Evolutionary conservation across 2,797 vertebrate genomes (phyloP).

Genomic region (Harpagifer antarcticus): DNA sequence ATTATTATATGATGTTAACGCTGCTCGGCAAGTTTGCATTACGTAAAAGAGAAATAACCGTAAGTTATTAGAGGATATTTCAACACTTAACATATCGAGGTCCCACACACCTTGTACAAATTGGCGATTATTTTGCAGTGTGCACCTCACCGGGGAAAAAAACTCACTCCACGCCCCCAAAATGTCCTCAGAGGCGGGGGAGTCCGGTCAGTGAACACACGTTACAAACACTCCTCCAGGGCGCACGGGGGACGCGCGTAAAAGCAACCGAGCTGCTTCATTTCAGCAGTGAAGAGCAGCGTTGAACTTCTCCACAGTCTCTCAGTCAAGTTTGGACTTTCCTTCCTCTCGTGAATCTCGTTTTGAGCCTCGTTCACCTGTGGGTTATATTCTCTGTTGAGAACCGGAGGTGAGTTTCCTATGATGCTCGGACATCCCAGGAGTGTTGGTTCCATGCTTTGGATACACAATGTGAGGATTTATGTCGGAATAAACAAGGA

Average conservation of each 20-base stretch:
- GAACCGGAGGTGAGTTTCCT: conserved; percentile 2
- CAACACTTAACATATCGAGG: background rate
- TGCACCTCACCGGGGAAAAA: conserved; percentile 26
- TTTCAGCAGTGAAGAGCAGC: background rate
- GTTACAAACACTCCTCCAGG: conserved; percentile 50
- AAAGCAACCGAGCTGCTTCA: conserved; percentile 17
- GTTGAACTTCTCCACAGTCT: background rate
- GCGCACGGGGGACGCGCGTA: conserved; percentile 49
- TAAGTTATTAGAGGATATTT: background rate
- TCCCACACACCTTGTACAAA: background rate
- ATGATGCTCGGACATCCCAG: conserved; percentile 51
- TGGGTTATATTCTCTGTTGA: background rate
- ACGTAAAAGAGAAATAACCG: background rate
- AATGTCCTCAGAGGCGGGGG: conserved; percentile 23
- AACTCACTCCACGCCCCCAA: conserved; percentile 66
- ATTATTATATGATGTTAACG: background rate
- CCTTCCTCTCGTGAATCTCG: background rate
- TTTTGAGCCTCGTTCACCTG: background rate
- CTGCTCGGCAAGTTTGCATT: background rate
- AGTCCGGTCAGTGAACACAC: conserved; percentile 33
- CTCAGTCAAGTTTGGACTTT: background rate
- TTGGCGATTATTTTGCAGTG: background rate
- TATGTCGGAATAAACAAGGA: conserved; percentile 48
- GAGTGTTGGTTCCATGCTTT: conserved; percentile 34
- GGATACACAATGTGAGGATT: conserved; percentile 58